Conservation (phyloP, 2,797 vertebrate species). For the Dendrocincla tyrannina region DNA sequence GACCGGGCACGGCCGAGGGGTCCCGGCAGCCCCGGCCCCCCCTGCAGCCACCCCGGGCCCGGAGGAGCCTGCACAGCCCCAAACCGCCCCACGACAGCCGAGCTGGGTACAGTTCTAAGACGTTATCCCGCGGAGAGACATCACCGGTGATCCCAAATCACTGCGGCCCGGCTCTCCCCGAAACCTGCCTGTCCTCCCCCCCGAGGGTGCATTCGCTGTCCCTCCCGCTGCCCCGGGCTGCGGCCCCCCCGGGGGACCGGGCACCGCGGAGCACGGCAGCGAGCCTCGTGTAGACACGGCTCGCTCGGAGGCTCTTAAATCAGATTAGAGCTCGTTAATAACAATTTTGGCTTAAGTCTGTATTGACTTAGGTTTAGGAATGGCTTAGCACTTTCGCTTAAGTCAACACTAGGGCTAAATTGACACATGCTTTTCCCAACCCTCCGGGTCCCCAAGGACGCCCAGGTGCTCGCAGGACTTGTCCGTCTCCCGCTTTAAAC, state of each 20-base stretch:
- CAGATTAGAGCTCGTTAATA: constrained; percentile 64
- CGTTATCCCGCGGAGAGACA: not conserved
- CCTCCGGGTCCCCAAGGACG: not conserved
- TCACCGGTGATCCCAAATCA: not conserved
- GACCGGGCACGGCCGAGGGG: not conserved
- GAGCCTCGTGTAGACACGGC: not conserved
- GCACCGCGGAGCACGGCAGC: not conserved
- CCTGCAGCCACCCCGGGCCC: not conserved
- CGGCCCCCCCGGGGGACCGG: too few species aligned
- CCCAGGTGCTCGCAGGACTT: not conserved
- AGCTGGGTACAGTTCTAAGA: not conserved
- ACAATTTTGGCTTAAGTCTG: constrained; percentile 67
- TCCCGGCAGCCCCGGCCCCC: not conserved
- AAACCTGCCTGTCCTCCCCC: not conserved
- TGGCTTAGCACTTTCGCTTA: constrained; percentile 61
- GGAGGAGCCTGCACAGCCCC: not conserved
- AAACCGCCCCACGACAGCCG: not conserved
- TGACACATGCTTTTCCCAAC: constrained; percentile 36
- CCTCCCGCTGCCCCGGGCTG: not conserved
- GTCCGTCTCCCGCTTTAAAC: not conserved
- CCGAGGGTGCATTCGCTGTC: not conserved
- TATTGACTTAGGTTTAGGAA: constrained; percentile 69
- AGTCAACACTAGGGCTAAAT: constrained; percentile 51
- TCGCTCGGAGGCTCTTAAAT: constrained; percentile 37
- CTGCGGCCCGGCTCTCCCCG: not conserved